Evolutionary conservation across 2,113 vertebrate species (phyloP), one percentile per base, ranked within the genome.

Genomic region (Acrocephalus arundinaceus): DNA sequence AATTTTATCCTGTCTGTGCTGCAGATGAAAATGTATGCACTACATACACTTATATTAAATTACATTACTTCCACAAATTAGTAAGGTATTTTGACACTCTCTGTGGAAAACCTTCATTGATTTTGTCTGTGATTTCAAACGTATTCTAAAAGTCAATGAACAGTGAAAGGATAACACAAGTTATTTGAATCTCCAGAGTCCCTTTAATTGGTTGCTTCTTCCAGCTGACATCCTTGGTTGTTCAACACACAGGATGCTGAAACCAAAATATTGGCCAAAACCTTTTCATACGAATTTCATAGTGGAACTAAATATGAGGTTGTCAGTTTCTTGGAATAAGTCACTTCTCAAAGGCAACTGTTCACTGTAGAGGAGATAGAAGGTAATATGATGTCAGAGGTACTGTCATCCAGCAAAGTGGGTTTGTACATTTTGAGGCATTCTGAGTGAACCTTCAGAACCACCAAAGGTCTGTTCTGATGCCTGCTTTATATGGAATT

Each of bases 71-170:
- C 45, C 25, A 61, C 24, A 43, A 79, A 85, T 82, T 59, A 65
- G 15, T 45, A 79, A 65, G 13, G 19, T 65, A 85, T 82, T 85
- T 28, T 5, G 11, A 58, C 30, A 82, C 19, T 70, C 18, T 63
- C 24, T 73, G 20, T 83, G 33, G 51, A 91, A 95, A 94, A 70
- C 5, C 46, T 70, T 3, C 27, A 87, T 79, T 73, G 55, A 85
- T 80, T 76, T 76, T 73, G n/a, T 80, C 55, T 55, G 16, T 83
- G 55, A 89, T 94, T 91, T 91, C 15, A 21, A 83, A 93, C 37
- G 19, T 73, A 25, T 79, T 51, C 13, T 85, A 66, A 63, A 92
- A 91, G 83, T 48, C 72, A 82, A 85, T 68, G 48, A 90, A 7
- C 27, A 87, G 20, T 85, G 62, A 93, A 85, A 94, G 13, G 20